These are phyloP conservation scores for Acridotheres tristis DNA, from an alignment of 2,797 vertebrate genomes.

Conservation along the genomic window DNA sequence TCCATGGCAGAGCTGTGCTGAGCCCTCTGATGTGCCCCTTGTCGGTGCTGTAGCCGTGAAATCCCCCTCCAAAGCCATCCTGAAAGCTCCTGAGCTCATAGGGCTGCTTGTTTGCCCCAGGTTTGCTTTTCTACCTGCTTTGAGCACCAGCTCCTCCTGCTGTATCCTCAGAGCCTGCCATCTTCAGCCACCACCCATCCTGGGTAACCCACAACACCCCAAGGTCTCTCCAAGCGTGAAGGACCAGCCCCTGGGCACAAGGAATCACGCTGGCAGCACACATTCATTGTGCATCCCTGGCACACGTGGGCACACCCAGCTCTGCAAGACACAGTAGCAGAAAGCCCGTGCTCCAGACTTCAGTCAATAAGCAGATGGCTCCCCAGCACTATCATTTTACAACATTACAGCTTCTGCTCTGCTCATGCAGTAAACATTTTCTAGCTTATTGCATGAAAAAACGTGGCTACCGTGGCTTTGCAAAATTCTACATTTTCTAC, in stretches of 20 bases:
- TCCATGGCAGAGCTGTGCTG: background rate
- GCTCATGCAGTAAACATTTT: slow-evolving; percentile 60
- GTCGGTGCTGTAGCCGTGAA: accelerated
- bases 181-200: background rate
- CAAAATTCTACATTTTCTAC: slow-evolving; percentile 15
- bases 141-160: background rate
- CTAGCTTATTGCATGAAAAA: slow-evolving; percentile 49
- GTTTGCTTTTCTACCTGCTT: background rate
- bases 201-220: background rate
- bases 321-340: background rate
- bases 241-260: accelerated
- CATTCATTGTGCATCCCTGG: background rate
- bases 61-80: background rate
- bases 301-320: background rate
- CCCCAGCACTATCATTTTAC: slow-evolving; percentile 42
- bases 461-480: background rate
- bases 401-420: slow-evolving; percentile 60
- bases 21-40: background rate
- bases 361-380: slow-evolving; percentile 64
- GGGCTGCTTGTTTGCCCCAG: background rate
- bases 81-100: background rate
- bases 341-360: slow-evolving; percentile 12
- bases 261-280: accelerated
- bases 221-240: accelerated
- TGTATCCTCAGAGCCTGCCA: background rate